Conservation (phyloP, 2,797 vertebrate genomes). For the Bradypodion pumilum region DNA sequence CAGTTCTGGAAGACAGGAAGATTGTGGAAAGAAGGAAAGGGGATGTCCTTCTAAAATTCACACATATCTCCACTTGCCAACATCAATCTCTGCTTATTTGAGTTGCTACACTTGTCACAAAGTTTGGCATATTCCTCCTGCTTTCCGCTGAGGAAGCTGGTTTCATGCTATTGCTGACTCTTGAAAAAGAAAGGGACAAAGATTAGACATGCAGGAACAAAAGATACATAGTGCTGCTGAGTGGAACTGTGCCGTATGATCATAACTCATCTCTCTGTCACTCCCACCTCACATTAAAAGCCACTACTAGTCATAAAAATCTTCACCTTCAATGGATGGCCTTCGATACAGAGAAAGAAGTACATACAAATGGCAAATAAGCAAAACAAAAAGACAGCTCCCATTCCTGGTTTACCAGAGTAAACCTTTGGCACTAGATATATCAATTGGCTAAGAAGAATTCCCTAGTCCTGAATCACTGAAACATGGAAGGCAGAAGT, state of each 20-base stretch:
- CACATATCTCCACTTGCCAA: background rate
- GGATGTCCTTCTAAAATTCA: background rate
- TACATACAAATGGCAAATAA: background rate
- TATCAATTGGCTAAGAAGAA: background rate
- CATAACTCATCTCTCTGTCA: conserved; percentile 24
- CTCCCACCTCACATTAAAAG: conserved; percentile 44
- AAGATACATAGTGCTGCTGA: background rate
- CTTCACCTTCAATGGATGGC: conserved; percentile 56
- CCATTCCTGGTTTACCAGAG: background rate
- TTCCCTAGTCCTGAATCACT: background rate
- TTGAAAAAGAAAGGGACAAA: background rate
- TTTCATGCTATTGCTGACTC: conserved; percentile 24
- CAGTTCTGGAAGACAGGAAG: conserved; percentile 17
- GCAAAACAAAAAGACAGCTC: background rate
- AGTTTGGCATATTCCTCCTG: background rate
- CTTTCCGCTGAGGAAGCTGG: background rate
- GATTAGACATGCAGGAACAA: background rate
- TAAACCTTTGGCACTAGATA: conserved; percentile 31
- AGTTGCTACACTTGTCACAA: background rate
- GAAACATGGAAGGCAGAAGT: conserved; percentile 1
- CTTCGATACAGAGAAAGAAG: background rate
- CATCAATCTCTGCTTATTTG: background rate
- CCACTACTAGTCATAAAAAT: background rate
- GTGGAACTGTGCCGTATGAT: background rate
- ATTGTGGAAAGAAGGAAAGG: background rate